Evolutionary conservation across 2,888 invertebrate species (phyloP).

Genomic region (Drosophila cracens): DNA sequence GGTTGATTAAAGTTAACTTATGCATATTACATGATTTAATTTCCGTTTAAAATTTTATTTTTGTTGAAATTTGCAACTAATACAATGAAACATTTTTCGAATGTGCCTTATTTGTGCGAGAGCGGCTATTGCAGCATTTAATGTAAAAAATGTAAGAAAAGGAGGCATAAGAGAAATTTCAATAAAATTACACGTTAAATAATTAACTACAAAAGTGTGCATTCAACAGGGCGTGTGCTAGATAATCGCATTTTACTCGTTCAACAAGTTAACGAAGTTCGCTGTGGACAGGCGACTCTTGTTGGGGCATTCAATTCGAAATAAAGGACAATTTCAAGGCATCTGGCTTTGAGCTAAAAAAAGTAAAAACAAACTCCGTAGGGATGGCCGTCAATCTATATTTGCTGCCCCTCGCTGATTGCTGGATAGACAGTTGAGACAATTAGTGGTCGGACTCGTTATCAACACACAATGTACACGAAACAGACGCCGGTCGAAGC

Average conservation of each 20-base stretch:
- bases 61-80: conserved; percentile 5
- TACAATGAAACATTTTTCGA: conserved; percentile 26
- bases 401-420: conserved; percentile 32
- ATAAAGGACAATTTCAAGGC: not conserved
- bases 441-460: conserved; percentile 56
- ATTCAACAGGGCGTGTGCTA: conserved; percentile 13
- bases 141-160: conserved; percentile 27
- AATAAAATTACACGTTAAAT: conserved; percentile 43
- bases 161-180: conserved; percentile 11
- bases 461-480: conserved; percentile 49
- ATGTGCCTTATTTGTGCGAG: conserved; percentile 52
- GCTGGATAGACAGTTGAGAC: conserved; percentile 26
- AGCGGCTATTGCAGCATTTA: conserved; percentile 39
- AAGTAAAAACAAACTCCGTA: conserved; percentile 2
- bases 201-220: not conserved
- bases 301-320: not conserved
- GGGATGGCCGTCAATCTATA: conserved; percentile 35
- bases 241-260: not conserved
- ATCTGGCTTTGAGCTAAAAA: conserved; percentile 14
- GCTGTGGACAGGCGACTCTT: not conserved
- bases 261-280: conserved; percentile 16
- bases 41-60: conserved; percentile 13
- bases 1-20: conserved; percentile 42
- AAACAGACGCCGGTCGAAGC: conserved; percentile 30
- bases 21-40: conserved; percentile 11